Evolutionary conservation across 2,797 vertebrate genomes (phyloP).

Genomic region (Glossophaga mutica): DNA sequence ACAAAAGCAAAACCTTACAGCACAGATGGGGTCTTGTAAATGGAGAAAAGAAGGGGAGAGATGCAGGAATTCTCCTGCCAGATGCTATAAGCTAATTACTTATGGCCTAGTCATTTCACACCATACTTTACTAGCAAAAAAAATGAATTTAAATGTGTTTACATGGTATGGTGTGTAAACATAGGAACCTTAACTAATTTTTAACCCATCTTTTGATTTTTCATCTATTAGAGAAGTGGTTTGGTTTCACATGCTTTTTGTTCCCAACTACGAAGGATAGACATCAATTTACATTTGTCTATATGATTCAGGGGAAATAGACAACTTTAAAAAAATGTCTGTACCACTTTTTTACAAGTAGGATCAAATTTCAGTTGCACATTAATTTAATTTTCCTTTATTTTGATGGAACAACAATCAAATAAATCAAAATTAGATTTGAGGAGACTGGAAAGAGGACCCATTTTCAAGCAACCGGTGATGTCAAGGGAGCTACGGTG

Average conservation of each 20-base stretch:
- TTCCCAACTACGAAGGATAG: not conserved
- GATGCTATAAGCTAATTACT: not conserved
- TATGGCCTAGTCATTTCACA: not conserved
- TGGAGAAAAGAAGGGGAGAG: not conserved
- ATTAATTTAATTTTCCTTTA: constrained; percentile 7
- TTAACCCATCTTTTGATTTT: not conserved
- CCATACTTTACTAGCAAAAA: not conserved
- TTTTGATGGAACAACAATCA: not conserved
- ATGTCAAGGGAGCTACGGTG: not conserved
- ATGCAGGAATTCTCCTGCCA: not conserved
- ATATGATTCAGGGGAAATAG: not conserved
- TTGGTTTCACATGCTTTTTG: not conserved
- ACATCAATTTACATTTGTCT: not conserved
- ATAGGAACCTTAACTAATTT: not conserved
- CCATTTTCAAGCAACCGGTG: not conserved
- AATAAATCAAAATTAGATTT: constrained; percentile 19
- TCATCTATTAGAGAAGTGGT: not conserved
- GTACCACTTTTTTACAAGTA: not conserved
- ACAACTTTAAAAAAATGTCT: not conserved
- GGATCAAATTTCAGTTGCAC: not conserved
- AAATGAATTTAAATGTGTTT: not conserved
- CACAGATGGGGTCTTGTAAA: not conserved
- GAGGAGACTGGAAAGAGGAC: not conserved
- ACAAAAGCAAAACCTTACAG: not conserved
- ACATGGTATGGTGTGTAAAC: not conserved